Conservation (phyloP, 2,113 vertebrate genomes). For the Taurulus bubalis region DNA sequence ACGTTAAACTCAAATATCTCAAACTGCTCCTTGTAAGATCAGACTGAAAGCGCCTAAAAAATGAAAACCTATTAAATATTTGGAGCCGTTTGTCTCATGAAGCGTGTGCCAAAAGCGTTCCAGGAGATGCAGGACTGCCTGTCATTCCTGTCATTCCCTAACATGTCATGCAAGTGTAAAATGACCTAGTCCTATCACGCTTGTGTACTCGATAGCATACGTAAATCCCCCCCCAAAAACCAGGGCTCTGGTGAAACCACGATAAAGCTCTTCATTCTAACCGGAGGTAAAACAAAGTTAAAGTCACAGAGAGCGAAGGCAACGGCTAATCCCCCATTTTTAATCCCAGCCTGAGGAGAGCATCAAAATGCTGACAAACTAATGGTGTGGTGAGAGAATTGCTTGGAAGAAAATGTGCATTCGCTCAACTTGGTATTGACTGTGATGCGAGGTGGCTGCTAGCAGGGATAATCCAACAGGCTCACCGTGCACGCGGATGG, state of each 20-base stretch:
- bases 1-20: constrained; percentile 40
- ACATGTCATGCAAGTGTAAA: constrained; percentile 25
- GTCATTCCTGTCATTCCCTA: background rate
- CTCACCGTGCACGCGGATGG: constrained; percentile 4
- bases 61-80: background rate
- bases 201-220: background rate
- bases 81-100: background rate
- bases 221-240: too few species aligned
- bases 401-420: constrained; percentile 45
- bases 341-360: constrained; percentile 62
- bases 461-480: constrained; percentile 52
- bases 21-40: constrained; percentile 8
- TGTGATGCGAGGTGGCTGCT: constrained; percentile 39
- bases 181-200: background rate
- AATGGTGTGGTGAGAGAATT: constrained; percentile 50
- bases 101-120: background rate
- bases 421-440: constrained; percentile 34
- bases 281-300: constrained; percentile 40
- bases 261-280: constrained; percentile 38
- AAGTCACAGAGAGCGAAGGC: constrained; percentile 43
- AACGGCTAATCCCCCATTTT: constrained; percentile 56
- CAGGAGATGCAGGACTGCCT: background rate
- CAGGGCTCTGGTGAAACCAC: constrained; percentile 8
- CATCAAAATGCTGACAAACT: constrained; percentile 58
- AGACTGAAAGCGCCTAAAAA: background rate